Conservation (phyloP, 2,888 invertebrate species). For the Candidula unifasciata region DNA sequence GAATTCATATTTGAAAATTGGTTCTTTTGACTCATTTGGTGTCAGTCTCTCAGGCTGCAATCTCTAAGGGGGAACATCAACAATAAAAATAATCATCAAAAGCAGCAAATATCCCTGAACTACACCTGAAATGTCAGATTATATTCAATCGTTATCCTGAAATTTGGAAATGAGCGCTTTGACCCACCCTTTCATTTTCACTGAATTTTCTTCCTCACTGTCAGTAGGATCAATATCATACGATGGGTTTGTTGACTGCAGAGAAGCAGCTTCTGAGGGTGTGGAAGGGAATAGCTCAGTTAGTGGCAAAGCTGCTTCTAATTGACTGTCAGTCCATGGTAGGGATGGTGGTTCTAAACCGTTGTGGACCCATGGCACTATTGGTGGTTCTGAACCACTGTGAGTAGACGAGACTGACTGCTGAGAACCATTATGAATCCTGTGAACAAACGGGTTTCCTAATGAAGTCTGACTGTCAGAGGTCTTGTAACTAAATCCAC, state of each 20-base stretch:
- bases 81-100: neutral
- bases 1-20: too few species aligned
- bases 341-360: too few species aligned
- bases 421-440: constrained; percentile 19
- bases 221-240: constrained; percentile 61
- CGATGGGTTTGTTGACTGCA: constrained; percentile 57
- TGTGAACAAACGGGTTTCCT: constrained; percentile 53
- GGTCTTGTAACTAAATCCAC: constrained; percentile 12
- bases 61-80: too few species aligned
- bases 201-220: constrained; percentile 65
- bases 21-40: too few species aligned
- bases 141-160: constrained; percentile 55
- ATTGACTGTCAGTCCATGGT: too few species aligned
- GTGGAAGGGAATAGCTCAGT: neutral
- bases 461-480: neutral
- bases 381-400: too few species aligned
- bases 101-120: neutral
- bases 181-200: constrained; percentile 73
- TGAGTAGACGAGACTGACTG: neutral
- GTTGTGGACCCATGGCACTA: too few species aligned
- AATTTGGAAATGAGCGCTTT: constrained; percentile 71
- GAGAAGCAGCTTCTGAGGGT: neutral
- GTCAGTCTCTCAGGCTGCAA: too few species aligned
- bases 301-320: too few species aligned
- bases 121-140: neutral